phyloP scores from a whole-genome alignment of 2,113 vertebrate species.

The Leptocoma aspasia region DNA sequence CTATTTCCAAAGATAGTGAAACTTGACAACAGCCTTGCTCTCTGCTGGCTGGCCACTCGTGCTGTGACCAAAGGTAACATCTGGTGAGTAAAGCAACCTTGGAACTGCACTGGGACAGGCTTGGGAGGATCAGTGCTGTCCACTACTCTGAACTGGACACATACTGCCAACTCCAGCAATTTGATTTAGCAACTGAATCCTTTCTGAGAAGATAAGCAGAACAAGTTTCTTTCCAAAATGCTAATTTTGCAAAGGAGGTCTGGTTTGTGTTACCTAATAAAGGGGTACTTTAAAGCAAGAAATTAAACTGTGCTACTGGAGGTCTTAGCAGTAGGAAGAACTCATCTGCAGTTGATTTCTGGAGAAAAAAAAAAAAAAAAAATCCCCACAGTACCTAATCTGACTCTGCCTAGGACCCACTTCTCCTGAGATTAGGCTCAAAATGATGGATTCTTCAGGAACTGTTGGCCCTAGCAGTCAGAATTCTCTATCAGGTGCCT shows the following conservation, averaged over 20 bases:
- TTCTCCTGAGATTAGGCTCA: background rate
- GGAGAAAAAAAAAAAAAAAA: background rate
- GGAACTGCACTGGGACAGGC: background rate
- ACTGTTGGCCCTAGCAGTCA: background rate
- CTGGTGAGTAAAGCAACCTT: background rate
- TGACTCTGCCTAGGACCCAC: background rate
- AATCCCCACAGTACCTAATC: background rate
- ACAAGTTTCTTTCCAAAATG: background rate
- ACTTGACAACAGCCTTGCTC: fast-evolving
- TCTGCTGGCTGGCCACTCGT: background rate
- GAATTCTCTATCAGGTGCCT: background rate
- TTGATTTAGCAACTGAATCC: background rate
- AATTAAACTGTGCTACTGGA: background rate
- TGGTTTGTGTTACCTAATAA: background rate
- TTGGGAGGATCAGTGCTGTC: background rate
- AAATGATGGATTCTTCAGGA: background rate
- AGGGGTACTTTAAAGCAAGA: background rate
- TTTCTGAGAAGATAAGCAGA: background rate
- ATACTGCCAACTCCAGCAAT: background rate
- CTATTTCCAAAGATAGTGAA: background rate
- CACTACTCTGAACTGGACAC: background rate
- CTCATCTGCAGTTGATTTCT: background rate
- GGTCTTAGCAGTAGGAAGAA: background rate
- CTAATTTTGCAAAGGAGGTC: background rate
- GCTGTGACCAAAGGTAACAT: background rate